phyloP scores from a whole-genome alignment of 2,113 vertebrate genomes.

The Paracanthobrama guichenoti region DNA sequence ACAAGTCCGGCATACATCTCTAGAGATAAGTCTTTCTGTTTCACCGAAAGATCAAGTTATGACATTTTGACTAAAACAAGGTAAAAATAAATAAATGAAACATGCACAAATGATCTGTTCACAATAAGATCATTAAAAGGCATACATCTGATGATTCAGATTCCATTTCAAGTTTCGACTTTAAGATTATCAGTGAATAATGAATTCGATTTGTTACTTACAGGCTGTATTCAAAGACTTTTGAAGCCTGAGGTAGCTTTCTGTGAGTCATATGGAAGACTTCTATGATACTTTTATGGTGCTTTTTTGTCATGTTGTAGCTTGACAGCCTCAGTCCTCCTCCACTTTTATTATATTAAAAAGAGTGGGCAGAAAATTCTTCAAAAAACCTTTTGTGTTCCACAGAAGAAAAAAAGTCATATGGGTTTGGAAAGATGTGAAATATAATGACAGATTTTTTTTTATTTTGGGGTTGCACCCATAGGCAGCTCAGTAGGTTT shows the following conservation, averaged over 20 bases:
- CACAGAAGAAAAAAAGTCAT: background rate
- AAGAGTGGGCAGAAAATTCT: constrained; percentile 16
- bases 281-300: background rate
- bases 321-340: constrained; percentile 18
- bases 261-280: background rate
- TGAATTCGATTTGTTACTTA: background rate
- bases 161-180: background rate
- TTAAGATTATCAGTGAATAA: background rate
- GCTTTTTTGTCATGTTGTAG: constrained; percentile 4
- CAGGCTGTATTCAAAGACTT: background rate
- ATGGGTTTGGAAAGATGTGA: constrained; percentile 1
- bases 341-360: constrained; percentile 22
- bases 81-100: background rate
- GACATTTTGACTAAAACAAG: background rate
- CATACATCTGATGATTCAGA: too few species aligned
- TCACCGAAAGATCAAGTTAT: too few species aligned
- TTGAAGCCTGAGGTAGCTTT: too few species aligned
- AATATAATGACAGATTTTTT: background rate
- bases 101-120: background rate
- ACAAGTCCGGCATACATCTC: background rate
- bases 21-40: background rate
- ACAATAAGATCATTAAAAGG: background rate
- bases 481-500: background rate
- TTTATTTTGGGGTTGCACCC: background rate
- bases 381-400: constrained; percentile 15